Evolutionary conservation across 2,888 invertebrate genomes (phyloP), one percentile per base, ranked within the genome.

Genomic region (Nowickia ferox): DNA sequence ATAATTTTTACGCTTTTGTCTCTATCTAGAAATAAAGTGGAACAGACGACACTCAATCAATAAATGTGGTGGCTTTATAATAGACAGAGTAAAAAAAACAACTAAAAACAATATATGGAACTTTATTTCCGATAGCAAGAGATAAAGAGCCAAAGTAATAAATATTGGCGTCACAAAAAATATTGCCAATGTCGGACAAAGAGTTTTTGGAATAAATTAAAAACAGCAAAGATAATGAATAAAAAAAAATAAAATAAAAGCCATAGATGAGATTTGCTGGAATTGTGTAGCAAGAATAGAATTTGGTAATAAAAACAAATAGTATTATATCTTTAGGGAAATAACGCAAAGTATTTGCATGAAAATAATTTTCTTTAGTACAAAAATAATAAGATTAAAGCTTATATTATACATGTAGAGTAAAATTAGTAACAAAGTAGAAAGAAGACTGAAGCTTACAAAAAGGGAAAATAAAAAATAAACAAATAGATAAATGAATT

Each of bases 1-100:
- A 30, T 6, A 17, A 10, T 57, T 42, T 42, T 65, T n/a, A 74
- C 9, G 13, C 9, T 75, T 57, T 42, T 72, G 44, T 72, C 51
- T 22, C 53, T 30, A 40, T 44, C 19, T 8, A 46, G 19, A 30
- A 46, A 13, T 51, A 53, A 30, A 57, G 40, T 42, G 17, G 71
- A 71, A 72, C 42, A 74, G 72, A 66, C 66, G 19, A 81, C 69
- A 89, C 90, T 90, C 90, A 90, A 90, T 91, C 90, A 90, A 91
- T 91, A 90, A 90, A 90, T 90, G 89, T 90, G 88, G 89, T 90
- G 87, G 87, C 88, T 68, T 68, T 74, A 44, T 53, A 38, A 53
- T 44, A 68, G 69, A 61, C 44, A 61, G 17, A 30, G 30, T 30
- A 30, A 87, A 42, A 89, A 90, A 88, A 89, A 87, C 88, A 30